phyloP scores from a whole-genome alignment of 2,888 invertebrate species.

The Cerastis rubricosa region DNA sequence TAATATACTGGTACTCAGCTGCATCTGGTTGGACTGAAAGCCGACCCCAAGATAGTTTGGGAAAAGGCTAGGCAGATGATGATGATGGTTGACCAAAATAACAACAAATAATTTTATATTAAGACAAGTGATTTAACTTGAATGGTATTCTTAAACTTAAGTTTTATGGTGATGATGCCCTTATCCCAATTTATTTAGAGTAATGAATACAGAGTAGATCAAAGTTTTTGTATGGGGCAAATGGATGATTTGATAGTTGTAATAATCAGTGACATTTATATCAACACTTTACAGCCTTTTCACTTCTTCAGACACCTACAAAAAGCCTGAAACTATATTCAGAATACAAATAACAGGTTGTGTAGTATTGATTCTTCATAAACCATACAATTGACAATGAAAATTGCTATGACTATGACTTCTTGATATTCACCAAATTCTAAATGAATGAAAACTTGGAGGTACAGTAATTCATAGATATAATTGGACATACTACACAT shows the following conservation, averaged over 20 bases:
- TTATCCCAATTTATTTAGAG: not conserved
- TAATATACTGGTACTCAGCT: no score
- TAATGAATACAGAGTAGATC: not conserved
- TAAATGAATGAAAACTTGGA: not conserved
- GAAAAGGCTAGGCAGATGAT: no score
- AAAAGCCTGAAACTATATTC: not conserved
- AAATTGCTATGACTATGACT: not conserved
- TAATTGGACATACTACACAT: not conserved
- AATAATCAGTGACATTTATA: not conserved
- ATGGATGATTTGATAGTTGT: not conserved
- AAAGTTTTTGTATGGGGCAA: not conserved
- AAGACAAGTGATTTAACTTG: not conserved
- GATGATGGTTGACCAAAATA: not conserved
- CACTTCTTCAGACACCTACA: not conserved
- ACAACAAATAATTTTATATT: not conserved
- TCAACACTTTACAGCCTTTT: not conserved
- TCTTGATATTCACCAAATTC: not conserved
- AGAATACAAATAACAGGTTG: not conserved
- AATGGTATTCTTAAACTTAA: not conserved
- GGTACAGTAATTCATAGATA: not conserved
- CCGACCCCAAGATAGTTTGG: no score
- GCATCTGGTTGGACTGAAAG: no score
- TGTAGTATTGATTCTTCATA: not conserved
- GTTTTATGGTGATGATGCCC: not conserved
- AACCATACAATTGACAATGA: not conserved